phyloP scores from a whole-genome alignment of 2,113 vertebrate species.

The Sus scrofa region T2T-Sscrofa CM000820.6:84673501-84674000 shows the following conservation, averaged over 20 bases:
- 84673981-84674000: background rate
- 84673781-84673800: constrained; percentile 32
- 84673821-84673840: background rate
- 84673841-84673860: constrained; percentile 6
- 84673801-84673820: background rate
- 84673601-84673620: constrained; percentile 35
- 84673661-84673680: constrained; percentile 54
- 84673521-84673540: constrained; percentile 18
- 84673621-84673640: constrained; percentile 35
- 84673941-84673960: constrained; percentile 69
- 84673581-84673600: constrained; percentile 50
- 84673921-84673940: constrained; percentile 38
- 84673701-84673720: constrained; percentile 27
- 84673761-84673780: background rate
- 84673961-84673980: constrained; percentile 43
- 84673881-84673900: background rate
- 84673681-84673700: constrained; percentile 27
- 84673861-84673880: constrained; percentile 29
- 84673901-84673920: constrained; percentile 7
- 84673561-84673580: constrained; percentile 53
- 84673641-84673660: background rate
- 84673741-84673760: constrained; percentile 24
- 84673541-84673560: constrained; percentile 18
- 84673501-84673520: background rate
- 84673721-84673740: constrained; percentile 44